Conservation (phyloP, 2,888 invertebrate genomes). For the Pyrrhia umbra region DNA sequence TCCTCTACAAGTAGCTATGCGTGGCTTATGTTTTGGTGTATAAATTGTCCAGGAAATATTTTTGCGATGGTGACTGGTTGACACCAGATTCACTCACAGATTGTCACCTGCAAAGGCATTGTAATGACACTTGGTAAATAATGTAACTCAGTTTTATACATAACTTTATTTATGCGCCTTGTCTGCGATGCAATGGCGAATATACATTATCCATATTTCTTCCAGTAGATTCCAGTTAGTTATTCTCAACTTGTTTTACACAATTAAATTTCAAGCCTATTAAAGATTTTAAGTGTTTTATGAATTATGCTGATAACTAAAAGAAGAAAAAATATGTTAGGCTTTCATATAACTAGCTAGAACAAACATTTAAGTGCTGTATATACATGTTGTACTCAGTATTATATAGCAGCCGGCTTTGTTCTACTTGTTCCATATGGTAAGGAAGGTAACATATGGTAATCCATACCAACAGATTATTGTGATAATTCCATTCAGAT, state of each 20-base stretch:
- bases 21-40: not conserved
- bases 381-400: not conserved
- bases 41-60: not conserved
- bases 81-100: not conserved
- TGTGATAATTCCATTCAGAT: constrained; percentile 2
- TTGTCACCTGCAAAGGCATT: not conserved
- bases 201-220: too few species aligned
- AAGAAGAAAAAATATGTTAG: not conserved
- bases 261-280: too few species aligned
- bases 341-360: not conserved
- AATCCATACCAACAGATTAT: constrained; percentile 5
- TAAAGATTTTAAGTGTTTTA: too few species aligned
- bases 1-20: not conserved
- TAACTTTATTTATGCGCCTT: not conserved
- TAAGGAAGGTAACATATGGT: not conserved
- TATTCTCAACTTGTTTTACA: too few species aligned
- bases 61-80: not conserved
- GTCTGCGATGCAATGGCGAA: constrained; percentile 46
- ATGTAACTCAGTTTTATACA: not conserved
- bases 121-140: too few species aligned
- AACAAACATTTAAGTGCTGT: not conserved
- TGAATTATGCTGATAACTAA: not conserved
- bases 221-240: too few species aligned
- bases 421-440: constrained; percentile 24
- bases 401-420: constrained; percentile 7